Conservation (phyloP, 2,113 vertebrate species). For the Rhinoptilus africanus region DNA sequence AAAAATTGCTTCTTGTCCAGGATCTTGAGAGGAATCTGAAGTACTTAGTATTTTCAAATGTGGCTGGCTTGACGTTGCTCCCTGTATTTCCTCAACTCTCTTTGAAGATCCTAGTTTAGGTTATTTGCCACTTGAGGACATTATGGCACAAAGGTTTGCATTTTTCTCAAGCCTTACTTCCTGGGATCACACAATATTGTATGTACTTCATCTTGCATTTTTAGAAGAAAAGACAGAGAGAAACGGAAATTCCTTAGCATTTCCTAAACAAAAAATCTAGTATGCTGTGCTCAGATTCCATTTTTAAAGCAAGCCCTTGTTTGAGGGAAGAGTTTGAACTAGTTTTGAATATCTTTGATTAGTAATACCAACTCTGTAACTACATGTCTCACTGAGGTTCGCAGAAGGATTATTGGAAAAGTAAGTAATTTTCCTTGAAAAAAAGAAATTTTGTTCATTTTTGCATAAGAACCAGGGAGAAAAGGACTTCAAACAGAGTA, state of each 20-base stretch:
- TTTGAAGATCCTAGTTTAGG: background rate
- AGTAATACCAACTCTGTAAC: background rate
- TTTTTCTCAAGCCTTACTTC: background rate
- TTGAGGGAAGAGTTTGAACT: background rate
- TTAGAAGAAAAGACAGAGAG: background rate
- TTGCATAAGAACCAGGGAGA: background rate
- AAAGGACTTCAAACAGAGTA: background rate
- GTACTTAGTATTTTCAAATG: background rate
- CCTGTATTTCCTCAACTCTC: background rate
- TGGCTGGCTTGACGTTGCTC: accelerated
- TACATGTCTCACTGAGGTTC: background rate
- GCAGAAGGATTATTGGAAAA: background rate
- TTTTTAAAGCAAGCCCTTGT: background rate
- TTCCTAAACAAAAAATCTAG: background rate
- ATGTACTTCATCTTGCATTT: background rate
- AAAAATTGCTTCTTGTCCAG: background rate
- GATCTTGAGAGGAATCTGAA: background rate
- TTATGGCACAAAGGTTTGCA: background rate
- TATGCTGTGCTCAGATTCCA: background rate
- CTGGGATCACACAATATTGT: background rate
- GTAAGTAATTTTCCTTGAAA: background rate
- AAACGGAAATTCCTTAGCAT: background rate
- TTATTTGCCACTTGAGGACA: background rate
- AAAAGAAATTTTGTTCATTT: background rate
- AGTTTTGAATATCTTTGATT: background rate